Evolutionary conservation across 2,888 invertebrate species (phyloP).

Genomic region (Andrena trimmerana): DNA sequence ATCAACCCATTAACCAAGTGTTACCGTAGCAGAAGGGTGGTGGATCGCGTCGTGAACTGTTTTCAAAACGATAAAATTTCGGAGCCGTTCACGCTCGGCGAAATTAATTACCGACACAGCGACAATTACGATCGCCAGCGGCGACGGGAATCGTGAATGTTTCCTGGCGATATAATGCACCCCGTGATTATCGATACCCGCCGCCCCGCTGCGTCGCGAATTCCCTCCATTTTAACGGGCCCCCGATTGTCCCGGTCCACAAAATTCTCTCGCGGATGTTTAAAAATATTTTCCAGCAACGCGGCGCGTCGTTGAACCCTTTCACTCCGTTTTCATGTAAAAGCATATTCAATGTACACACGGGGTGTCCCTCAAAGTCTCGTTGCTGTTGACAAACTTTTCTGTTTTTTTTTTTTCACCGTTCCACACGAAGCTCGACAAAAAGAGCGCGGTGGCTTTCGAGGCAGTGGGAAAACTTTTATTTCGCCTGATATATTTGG

Average conservation of each 20-base stretch:
- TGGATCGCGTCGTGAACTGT: constrained; percentile 27
- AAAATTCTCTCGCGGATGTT: neutral
- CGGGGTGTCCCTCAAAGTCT: neutral
- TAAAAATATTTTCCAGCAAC: neutral
- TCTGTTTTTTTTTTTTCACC: neutral
- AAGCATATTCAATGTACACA: too few relatives aligned
- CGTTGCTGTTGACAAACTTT: neutral
- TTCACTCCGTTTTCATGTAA: too few relatives aligned
- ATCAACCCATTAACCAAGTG: constrained; percentile 1
- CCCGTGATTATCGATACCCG: constrained; percentile 21
- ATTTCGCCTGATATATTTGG: neutral
- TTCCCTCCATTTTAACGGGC: neutral
- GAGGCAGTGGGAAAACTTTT: neutral
- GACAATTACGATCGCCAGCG: constrained; percentile 32
- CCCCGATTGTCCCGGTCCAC: neutral
- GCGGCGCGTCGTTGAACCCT: too few relatives aligned
- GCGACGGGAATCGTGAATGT: constrained; percentile 11
- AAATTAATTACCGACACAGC: constrained; percentile 40
- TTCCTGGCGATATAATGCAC: constrained; percentile 9
- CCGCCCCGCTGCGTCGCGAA: neutral
- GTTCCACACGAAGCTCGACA: neutral
- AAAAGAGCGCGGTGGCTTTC: neutral
- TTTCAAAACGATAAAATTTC: constrained; percentile 31
- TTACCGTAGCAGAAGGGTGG: constrained; percentile 14
- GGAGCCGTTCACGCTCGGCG: neutral